Percentiles rank a stretch among this genome's conserved stretches.
Conservation (phyloP, 1,140 invertebrate species). For the Tyrophagus putrescentiae region DNA sequence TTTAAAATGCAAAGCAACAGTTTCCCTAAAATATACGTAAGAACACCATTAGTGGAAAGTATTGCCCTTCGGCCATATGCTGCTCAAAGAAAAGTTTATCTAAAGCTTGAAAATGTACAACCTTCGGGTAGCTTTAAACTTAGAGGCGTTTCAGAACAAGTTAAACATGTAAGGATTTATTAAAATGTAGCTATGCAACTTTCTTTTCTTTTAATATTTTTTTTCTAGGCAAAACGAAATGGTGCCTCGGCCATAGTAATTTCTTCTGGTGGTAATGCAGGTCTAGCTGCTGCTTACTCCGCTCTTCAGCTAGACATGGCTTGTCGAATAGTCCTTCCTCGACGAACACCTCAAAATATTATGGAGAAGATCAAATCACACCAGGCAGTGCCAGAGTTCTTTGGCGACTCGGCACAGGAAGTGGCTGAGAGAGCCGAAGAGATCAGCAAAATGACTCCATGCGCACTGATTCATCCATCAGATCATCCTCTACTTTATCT, state of each 20-base stretch:
- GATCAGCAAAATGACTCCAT: neutral
- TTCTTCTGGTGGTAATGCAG: constrained; percentile 44
- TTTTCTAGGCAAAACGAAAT: neutral
- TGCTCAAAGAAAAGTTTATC: constrained; percentile 32
- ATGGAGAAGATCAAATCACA: no score
- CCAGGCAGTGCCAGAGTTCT: no score
- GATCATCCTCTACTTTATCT: constrained; percentile 31
- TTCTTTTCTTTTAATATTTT: no score
- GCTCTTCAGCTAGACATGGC: constrained; percentile 33
- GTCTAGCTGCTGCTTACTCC: constrained; percentile 39
- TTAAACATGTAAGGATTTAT: constrained; percentile 32
- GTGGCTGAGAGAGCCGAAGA: constrained; percentile 28
- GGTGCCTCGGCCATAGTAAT: constrained; percentile 31
- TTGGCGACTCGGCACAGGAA: neutral
- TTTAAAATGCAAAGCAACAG: no score
- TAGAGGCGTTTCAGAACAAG: constrained; percentile 37
- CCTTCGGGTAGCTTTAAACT: constrained; percentile 41
- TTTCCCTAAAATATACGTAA: constrained; percentile 10
- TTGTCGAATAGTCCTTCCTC: constrained; percentile 36
- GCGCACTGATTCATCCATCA: constrained; percentile 27
- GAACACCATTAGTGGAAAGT: constrained; percentile 17
- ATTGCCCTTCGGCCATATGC: constrained; percentile 20
- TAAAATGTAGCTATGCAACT: no score
- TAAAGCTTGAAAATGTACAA: constrained; percentile 41
- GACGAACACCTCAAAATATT: constrained; percentile 33